Evolutionary conservation across 2,113 vertebrate species (phyloP), one percentile per base, ranked within the genome.

Genomic region (Brachypteracias leptosomus): DNA sequence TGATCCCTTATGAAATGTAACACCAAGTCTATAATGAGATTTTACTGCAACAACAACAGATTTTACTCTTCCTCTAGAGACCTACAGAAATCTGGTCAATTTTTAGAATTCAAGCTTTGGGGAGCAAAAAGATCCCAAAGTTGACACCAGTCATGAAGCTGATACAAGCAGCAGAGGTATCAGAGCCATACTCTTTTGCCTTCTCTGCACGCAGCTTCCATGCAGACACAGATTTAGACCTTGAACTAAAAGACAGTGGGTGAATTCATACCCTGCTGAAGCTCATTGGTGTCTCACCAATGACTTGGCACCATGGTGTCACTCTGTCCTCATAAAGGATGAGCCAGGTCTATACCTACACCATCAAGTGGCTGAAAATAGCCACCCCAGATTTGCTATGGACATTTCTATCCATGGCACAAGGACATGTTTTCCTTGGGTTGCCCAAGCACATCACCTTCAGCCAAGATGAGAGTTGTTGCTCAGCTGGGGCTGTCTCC

Each of bases 41-140:
- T 92, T 94, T 70, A 76, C 88, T 70, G 82, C 78, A 94, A 82
- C 71, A 88, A 63, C 84, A 90, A 87, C 93, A 94, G 46, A 87
- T 77, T 93, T 67, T 6, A 24, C 35, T 57, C 62, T 59, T 79
- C 71, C 78, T 72, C 93, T 54, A 26, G 78, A 66, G 47, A 70
- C 13, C 38, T 36, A 17, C 25, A 88, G 81, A 79, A 93, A 85
- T 68, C 25, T 61, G 58, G 62, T 13, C 74, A 9, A 31, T 18
- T 94, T 93, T 85, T 25, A 42, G 49, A 65, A 57, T 51, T 67
- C n/a, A 75, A 85, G 88, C 42, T 73, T 11, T 70, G n/a, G 31
- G 28, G 54, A 25, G 44, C 13, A 89, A 42, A 76, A 68, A 40
- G 46, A 12, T 5, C 15, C 42, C 68, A 18, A 52, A 65, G 38